These are phyloP conservation scores for Taenaris catops DNA, from an alignment of 2,888 invertebrate species.

Conservation along the genomic window DNA sequence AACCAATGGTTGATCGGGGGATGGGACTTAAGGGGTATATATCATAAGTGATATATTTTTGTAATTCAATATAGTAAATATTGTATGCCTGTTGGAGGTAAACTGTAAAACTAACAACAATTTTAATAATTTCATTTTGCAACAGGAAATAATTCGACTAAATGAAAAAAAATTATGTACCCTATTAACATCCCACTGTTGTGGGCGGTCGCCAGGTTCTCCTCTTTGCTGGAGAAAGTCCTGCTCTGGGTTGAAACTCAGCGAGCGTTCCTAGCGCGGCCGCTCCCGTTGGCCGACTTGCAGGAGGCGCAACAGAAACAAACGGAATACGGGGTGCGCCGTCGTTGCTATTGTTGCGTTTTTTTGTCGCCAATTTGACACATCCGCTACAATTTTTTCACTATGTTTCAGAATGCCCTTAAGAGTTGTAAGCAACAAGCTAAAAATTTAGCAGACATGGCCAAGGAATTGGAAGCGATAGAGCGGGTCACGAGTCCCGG, in stretches of 20 bases:
- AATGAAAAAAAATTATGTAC: no score
- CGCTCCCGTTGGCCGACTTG: conserved; percentile 87
- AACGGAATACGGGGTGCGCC: conserved; percentile 89
- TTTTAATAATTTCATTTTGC: no score
- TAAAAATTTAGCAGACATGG: conserved; percentile 95
- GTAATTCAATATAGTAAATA: no score
- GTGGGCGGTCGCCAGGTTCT: conserved; percentile 94
- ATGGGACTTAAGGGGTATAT: no score
- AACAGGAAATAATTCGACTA: no score
- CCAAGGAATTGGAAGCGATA: conserved; percentile 92
- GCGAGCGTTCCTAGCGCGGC: conserved; percentile 87
- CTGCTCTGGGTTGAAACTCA: conserved; percentile 92
- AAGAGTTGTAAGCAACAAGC: conserved; percentile 93
- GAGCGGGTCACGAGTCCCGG: conserved; percentile 91
- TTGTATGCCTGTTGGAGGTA: no score
- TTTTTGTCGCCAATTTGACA: no score
- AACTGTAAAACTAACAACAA: no score
- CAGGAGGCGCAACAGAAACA: conserved; percentile 91
- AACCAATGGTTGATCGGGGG: no score
- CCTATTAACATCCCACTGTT: no score
- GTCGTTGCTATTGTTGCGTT: no score
- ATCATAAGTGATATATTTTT: no score
- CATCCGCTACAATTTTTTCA: neutral
- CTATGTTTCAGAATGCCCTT: conserved; percentile 83
- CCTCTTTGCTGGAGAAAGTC: conserved; percentile 89